Evolutionary conservation across 2,888 invertebrate genomes (phyloP).

Genomic region (Drosophila testacea): DNA sequence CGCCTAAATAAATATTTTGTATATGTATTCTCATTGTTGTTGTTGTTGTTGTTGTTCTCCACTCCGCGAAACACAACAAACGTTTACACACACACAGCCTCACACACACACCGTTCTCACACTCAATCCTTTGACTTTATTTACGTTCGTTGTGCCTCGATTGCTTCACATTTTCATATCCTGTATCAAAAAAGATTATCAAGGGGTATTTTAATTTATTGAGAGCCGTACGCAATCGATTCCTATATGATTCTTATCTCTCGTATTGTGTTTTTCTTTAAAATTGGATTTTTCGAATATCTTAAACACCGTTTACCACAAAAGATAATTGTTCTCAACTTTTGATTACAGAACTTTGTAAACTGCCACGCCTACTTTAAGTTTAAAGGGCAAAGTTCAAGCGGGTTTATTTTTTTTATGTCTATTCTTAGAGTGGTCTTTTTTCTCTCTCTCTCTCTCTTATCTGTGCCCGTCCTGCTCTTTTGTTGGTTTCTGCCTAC

Average conservation of each 20-base stretch:
- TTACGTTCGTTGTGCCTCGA: constrained; percentile 44
- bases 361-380: constrained; percentile 18
- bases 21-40: constrained; percentile 22
- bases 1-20: constrained; percentile 73
- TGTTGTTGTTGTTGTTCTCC: constrained; percentile 7
- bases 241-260: not conserved
- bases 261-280: not conserved
- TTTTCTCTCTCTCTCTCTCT: not conserved
- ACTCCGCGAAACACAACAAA: not conserved
- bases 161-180: constrained; percentile 41
- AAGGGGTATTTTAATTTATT: constrained; percentile 4
- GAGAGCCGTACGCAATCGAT: not conserved
- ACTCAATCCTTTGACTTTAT: constrained; percentile 51
- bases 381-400: constrained; percentile 59
- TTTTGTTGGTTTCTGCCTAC: constrained; percentile 41
- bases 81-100: constrained; percentile 3
- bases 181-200: constrained; percentile 3
- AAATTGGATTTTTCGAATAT: constrained; percentile 7
- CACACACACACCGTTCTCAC: not conserved
- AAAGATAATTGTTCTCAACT: not conserved
- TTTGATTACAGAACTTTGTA: constrained; percentile 31
- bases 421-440: constrained; percentile 48
- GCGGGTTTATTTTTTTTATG: constrained; percentile 9
- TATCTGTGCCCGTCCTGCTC: not conserved
- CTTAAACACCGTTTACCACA: not conserved